Conservation (phyloP, 2,797 vertebrate genomes). For the Chelonia mydas region DNA sequence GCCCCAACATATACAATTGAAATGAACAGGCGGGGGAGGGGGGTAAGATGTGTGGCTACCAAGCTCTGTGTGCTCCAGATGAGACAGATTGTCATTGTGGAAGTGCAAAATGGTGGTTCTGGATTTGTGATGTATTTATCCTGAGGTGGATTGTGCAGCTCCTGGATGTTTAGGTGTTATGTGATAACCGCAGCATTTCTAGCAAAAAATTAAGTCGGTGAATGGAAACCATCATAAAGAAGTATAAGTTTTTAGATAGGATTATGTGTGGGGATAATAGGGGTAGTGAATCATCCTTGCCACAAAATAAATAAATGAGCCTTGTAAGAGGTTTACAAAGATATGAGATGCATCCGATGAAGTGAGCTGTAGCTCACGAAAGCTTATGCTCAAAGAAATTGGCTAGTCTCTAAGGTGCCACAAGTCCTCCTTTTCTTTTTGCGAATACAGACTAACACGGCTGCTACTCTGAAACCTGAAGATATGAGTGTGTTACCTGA, state of each 20-base stretch:
- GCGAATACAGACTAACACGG: too few relatives aligned
- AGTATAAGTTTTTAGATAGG: background rate
- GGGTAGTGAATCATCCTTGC: conserved; percentile 5
- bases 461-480: too few relatives aligned
- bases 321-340: conserved; percentile 32
- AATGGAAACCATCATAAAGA: background rate
- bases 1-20: background rate
- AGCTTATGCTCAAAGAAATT: too few relatives aligned
- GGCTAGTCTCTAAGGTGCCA: too few relatives aligned
- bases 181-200: background rate
- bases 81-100: background rate
- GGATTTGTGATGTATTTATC: background rate
- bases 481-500: background rate
- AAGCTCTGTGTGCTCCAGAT: background rate
- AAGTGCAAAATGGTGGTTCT: background rate
- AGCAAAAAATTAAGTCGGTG: background rate
- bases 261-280: background rate
- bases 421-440: too few relatives aligned
- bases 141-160: background rate
- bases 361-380: too few relatives aligned
- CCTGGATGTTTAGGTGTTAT: background rate
- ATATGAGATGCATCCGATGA: background rate
- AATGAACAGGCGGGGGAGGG: background rate
- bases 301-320: background rate
- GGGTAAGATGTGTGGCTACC: background rate